A percentile compares a stretch with the other conserved stretches of the same genome.
These are phyloP conservation scores for Phymatocera aterrima DNA, from an alignment of 2,888 invertebrate species.

Conservation along the genomic window DNA sequence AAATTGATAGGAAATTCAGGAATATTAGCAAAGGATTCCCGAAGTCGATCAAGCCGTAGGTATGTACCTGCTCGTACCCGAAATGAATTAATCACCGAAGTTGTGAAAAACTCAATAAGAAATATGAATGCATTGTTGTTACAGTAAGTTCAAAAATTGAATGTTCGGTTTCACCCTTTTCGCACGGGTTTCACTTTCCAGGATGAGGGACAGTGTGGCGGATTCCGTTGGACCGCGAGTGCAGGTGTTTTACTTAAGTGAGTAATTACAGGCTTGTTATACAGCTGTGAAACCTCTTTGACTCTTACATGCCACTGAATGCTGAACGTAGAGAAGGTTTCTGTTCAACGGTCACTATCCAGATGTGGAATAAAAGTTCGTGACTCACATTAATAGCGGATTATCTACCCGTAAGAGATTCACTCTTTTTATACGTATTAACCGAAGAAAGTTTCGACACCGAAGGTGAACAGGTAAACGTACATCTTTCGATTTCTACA, in stretches of 20 bases:
- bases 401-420: not conserved
- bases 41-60: not conserved
- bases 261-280: conserved; percentile 1
- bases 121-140: not conserved
- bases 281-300: not conserved
- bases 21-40: not conserved
- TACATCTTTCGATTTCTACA: not conserved
- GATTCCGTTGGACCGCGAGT: not conserved
- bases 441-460: conserved; percentile 22
- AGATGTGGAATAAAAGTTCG: not conserved
- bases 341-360: conserved; percentile 1
- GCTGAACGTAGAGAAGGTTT: not conserved
- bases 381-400: not conserved
- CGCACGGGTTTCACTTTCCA: conserved; percentile 31
- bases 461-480: not conserved
- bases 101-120: too few relatives aligned
- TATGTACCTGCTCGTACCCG: too few relatives aligned
- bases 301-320: conserved; percentile 20
- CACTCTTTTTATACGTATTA: not conserved
- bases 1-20: not conserved
- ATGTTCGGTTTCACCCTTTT: not conserved
- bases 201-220: not conserved
- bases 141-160: not conserved
- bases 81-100: not conserved
- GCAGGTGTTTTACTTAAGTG: conserved; percentile 23